Evolutionary conservation across 2,113 vertebrate genomes (phyloP).

Genomic region (Solenodon paradoxus): DNA sequence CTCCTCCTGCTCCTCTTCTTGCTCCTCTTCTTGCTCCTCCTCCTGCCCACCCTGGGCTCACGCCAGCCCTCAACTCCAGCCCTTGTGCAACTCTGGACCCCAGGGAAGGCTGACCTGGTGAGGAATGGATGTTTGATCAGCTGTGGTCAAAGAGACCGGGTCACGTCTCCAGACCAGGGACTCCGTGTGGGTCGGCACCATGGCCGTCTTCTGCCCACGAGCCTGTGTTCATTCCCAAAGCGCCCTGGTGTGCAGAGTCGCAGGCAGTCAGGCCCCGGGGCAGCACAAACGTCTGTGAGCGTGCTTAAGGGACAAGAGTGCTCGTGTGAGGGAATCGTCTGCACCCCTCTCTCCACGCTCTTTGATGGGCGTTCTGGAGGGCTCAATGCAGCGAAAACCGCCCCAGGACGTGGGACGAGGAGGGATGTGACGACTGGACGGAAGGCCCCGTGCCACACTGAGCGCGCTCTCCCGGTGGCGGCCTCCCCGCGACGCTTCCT

Average conservation of each 20-base stretch:
- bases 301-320: not conserved
- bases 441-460: too few species aligned
- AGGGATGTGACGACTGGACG: too few species aligned
- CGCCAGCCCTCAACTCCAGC: not conserved
- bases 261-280: too few species aligned
- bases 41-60: too few species aligned
- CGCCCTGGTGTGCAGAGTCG: too few species aligned
- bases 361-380: not conserved
- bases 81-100: not conserved
- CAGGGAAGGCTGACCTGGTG: not conserved
- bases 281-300: too few species aligned
- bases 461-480: too few species aligned
- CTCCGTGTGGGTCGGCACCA: not conserved
- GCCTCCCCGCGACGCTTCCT: too few species aligned
- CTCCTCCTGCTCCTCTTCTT: too few species aligned
- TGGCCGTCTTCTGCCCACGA: not conserved
- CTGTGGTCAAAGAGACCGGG: not conserved
- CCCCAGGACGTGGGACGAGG: not conserved
- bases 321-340: not conserved
- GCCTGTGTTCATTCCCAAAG: too few species aligned
- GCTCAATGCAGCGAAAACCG: not conserved
- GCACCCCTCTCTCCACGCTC: not conserved
- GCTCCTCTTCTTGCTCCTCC: too few species aligned
- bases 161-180: not conserved
- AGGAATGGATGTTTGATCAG: not conserved